phyloP scores from a whole-genome alignment of 2,797 vertebrate species.

The Chaunax sp. region DNA sequence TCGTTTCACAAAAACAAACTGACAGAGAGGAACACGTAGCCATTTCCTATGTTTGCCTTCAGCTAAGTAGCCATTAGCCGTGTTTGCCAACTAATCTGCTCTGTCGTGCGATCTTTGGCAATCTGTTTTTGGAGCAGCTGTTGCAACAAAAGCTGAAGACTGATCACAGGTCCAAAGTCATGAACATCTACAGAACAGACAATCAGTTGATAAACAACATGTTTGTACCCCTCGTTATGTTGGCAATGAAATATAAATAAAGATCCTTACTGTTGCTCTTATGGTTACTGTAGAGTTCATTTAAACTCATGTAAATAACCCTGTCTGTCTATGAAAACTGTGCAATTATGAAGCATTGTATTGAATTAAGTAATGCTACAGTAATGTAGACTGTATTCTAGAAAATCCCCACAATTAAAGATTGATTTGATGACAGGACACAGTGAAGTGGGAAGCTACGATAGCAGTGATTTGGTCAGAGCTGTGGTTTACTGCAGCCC shows the following conservation, averaged over 20 bases:
- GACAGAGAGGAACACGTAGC: conserved; percentile 24
- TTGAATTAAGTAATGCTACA: too few relatives aligned
- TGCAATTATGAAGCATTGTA: too few relatives aligned
- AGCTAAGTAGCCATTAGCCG: background rate
- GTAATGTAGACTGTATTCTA: too few relatives aligned
- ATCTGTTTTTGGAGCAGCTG: conserved; percentile 47
- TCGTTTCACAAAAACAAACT: conserved; percentile 25
- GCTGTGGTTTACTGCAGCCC: background rate
- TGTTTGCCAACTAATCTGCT: conserved; percentile 34
- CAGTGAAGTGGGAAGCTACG: background rate
- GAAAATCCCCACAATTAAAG: too few relatives aligned
- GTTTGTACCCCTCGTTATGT: background rate
- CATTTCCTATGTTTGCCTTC: conserved; percentile 44
- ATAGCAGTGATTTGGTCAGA: background rate
- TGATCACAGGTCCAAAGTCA: conserved; percentile 27
- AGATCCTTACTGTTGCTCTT: too few relatives aligned
- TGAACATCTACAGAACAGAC: background rate
- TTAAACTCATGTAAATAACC: too few relatives aligned
- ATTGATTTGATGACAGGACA: too few relatives aligned
- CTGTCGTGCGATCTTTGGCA: conserved; percentile 56
- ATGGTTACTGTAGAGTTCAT: too few relatives aligned
- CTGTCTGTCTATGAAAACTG: too few relatives aligned
- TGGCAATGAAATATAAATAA: background rate
- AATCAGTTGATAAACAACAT: background rate
- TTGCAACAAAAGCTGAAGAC: conserved; percentile 26